Conservation (phyloP, 2,113 vertebrate species). For the Rhagologus leucostigma region DNA sequence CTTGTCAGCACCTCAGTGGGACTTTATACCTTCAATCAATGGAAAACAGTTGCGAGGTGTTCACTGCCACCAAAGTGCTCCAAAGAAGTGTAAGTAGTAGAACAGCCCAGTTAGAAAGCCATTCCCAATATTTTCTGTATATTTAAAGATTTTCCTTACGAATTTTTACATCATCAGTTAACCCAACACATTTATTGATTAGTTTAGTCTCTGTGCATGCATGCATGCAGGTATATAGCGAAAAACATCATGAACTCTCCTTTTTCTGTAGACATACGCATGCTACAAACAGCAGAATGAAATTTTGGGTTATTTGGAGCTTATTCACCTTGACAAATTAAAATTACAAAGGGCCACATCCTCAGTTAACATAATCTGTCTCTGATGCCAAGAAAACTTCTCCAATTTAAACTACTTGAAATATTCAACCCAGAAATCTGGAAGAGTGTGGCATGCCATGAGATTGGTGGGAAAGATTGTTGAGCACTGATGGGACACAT, state of each 20-base stretch:
- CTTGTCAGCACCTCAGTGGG: neutral
- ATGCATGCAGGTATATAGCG: neutral
- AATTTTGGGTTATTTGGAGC: neutral
- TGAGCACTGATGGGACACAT: neutral
- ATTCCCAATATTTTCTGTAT: neutral
- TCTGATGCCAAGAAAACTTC: neutral
- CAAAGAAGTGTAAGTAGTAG: neutral
- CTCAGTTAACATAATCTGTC: neutral
- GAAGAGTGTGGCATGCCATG: neutral
- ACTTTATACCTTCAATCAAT: neutral
- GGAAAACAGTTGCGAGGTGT: neutral
- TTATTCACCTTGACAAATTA: neutral
- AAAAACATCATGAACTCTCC: neutral
- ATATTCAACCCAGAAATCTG: neutral
- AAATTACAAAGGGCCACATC: neutral
- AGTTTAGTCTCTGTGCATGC: neutral
- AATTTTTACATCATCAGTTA: neutral
- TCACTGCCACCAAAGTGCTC: neutral
- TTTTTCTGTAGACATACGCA: rapidly evolving
- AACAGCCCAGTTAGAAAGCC: neutral
- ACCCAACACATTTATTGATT: neutral
- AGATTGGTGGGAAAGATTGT: neutral
- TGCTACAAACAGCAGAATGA: neutral
- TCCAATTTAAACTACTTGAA: neutral
- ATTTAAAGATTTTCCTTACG: neutral